phyloP scores from a whole-genome alignment of 1,140 invertebrate species.

The Heliconius hermathena region DNA sequence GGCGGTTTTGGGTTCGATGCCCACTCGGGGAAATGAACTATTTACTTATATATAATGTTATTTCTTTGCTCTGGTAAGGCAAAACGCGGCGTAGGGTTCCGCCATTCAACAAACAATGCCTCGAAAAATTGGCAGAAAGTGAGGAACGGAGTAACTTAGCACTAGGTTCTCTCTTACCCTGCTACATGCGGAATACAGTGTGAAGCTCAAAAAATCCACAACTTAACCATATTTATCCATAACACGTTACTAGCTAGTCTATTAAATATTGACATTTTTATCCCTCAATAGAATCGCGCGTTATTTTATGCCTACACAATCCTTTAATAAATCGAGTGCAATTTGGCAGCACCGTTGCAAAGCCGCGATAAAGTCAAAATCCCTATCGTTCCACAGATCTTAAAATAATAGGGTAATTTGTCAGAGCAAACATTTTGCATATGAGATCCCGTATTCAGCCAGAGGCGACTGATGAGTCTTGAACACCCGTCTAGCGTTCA shows the following conservation, averaged over 20 bases:
- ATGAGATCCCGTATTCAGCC: slow-evolving; percentile 64
- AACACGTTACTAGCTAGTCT: not conserved
- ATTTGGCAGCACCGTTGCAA: slow-evolving; percentile 42
- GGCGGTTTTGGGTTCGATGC: too few relatives aligned
- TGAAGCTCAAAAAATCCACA: too few relatives aligned
- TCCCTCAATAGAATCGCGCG: not conserved
- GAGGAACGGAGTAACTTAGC: too few relatives aligned
- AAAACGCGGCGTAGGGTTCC: too few relatives aligned
- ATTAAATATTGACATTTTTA: not conserved
- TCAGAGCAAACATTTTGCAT: slow-evolving; percentile 71
- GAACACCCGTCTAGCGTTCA: slow-evolving; percentile 36
- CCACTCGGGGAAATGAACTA: too few relatives aligned
- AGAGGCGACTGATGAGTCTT: slow-evolving; percentile 59
- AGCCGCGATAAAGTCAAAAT: slow-evolving; percentile 55
- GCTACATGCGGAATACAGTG: too few relatives aligned
- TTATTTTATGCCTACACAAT: slow-evolving; percentile 30
- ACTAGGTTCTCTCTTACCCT: too few relatives aligned
- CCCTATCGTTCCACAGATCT: slow-evolving; percentile 70
- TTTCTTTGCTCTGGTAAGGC: too few relatives aligned
- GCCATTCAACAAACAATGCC: too few relatives aligned
- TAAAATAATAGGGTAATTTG: slow-evolving; percentile 74
- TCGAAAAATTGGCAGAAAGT: too few relatives aligned
- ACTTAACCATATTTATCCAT: not conserved
- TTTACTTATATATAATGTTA: too few relatives aligned
- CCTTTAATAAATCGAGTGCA: slow-evolving; percentile 46